phyloP scores from a whole-genome alignment of 2,113 vertebrate genomes.

The Willisornis vidua region DNA sequence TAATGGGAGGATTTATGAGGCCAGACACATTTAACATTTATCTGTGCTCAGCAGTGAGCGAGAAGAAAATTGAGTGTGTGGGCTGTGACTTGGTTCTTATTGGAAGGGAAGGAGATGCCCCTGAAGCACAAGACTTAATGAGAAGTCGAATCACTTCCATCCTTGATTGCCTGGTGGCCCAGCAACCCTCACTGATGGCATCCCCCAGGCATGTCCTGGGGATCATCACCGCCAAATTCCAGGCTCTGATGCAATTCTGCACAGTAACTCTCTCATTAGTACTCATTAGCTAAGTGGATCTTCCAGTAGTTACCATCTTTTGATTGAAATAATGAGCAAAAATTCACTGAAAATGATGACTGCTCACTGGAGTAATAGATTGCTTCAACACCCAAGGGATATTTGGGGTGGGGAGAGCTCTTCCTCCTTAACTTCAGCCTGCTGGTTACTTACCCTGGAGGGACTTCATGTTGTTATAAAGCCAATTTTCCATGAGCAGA shows the following conservation, averaged over 20 bases:
- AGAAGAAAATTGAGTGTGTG: not conserved
- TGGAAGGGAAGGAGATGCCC: not conserved
- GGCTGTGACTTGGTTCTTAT: not conserved
- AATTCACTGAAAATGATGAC: not conserved
- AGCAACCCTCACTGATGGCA: not conserved
- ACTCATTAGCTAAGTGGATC: not conserved
- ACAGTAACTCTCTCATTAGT: not conserved
- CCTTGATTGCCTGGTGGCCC: not conserved
- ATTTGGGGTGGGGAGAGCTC: not conserved
- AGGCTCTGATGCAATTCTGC: not conserved
- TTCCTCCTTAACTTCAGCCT: not conserved
- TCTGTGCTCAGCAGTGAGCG: not conserved
- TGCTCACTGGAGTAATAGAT: not conserved
- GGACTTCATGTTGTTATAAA: not conserved
- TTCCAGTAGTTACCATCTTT: not conserved
- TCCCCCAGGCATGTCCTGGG: not conserved
- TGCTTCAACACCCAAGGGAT: not conserved
- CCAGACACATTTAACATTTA: constrained; percentile 41
- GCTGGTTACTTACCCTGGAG: not conserved
- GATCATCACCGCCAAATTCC: not conserved
- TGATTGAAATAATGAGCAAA: constrained; percentile 14
- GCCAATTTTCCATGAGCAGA: not conserved
- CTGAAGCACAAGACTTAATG: constrained; percentile 1
- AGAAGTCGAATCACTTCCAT: not conserved
- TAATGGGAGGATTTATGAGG: constrained; percentile 36